Percentiles rank a stretch among this genome's conserved stretches.
Conservation (phyloP, 1,140 invertebrate genomes). For the Contarinia nasturtii region DNA sequence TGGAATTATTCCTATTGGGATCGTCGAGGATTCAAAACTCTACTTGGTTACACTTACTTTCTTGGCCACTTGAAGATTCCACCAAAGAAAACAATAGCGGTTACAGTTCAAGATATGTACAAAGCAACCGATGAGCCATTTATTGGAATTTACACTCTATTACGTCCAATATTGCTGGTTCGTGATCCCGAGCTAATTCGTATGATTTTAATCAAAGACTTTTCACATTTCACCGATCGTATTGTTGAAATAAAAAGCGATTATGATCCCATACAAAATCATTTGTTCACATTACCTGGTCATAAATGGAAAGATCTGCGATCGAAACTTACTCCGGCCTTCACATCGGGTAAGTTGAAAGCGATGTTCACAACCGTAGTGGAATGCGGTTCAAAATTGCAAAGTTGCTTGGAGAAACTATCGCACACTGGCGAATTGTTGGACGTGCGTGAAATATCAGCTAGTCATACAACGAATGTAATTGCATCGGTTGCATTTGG, state of each 20-base stretch:
- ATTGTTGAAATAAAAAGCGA: too few species aligned
- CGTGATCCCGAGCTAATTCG: too few species aligned
- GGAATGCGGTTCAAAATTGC: constrained; percentile 13
- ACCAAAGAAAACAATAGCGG: too few species aligned
- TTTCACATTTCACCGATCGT: too few species aligned
- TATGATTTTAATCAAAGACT: too few species aligned
- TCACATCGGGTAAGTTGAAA: constrained; percentile 22
- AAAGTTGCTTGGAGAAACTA: background rate
- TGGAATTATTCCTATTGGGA: background rate
- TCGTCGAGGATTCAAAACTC: background rate
- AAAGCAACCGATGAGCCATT: too few species aligned
- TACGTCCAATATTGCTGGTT: too few species aligned
- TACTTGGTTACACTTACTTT: too few species aligned
- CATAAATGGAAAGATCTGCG: constrained; percentile 30
- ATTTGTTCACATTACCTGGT: constrained; percentile 1
- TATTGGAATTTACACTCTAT: too few species aligned
- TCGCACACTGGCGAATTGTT: constrained; percentile 4
- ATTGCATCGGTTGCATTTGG: constrained; percentile 26
- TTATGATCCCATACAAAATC: too few species aligned
- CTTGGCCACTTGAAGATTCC: too few species aligned
- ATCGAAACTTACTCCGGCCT: constrained; percentile 17
- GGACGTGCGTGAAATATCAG: constrained; percentile 20
- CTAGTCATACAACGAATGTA: constrained; percentile 24
- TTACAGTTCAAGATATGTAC: too few species aligned
- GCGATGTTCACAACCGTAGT: constrained; percentile 24